These are phyloP conservation scores for Cheumatopsyche charites DNA, from an alignment of 1,140 invertebrate genomes.

Conservation along the genomic window DNA sequence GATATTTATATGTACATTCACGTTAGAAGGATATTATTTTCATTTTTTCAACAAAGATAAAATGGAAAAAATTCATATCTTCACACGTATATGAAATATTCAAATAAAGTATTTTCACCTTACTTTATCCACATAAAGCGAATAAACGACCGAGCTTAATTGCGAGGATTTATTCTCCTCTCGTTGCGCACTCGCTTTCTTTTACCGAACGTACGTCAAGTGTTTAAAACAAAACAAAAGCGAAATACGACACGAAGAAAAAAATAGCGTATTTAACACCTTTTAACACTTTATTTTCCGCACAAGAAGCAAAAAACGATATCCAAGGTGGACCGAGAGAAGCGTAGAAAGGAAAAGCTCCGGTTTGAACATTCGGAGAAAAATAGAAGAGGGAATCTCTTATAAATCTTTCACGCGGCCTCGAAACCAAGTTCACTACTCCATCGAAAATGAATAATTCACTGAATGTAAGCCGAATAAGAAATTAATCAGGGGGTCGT, in stretches of 20 bases:
- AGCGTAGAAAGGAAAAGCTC: too few species aligned
- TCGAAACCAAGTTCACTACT: constrained; percentile 20
- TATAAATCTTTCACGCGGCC: constrained; percentile 29
- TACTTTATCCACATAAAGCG: too few species aligned
- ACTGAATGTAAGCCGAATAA: constrained; percentile 24
- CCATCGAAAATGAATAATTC: constrained; percentile 32
- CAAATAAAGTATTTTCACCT: too few species aligned
- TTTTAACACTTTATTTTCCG: constrained; percentile 5
- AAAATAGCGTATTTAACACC: constrained; percentile 5
- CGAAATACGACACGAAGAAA: background rate
- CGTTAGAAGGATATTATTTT: too few species aligned
- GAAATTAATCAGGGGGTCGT: constrained; percentile 20
- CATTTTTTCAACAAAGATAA: too few species aligned
- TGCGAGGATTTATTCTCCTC: background rate
- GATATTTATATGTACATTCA: too few species aligned
- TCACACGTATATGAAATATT: too few species aligned
- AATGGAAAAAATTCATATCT: too few species aligned
- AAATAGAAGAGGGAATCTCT: constrained; percentile 18
- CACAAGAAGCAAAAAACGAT: too few species aligned
- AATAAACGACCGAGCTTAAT: background rate
- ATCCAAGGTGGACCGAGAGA: too few species aligned
- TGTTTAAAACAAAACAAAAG: background rate
- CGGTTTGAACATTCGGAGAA: background rate
- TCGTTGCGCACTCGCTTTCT: background rate
- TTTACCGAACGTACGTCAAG: background rate